Evolutionary conservation across 2,888 invertebrate species (phyloP).

Genomic region (Monopis laevigella): DNA sequence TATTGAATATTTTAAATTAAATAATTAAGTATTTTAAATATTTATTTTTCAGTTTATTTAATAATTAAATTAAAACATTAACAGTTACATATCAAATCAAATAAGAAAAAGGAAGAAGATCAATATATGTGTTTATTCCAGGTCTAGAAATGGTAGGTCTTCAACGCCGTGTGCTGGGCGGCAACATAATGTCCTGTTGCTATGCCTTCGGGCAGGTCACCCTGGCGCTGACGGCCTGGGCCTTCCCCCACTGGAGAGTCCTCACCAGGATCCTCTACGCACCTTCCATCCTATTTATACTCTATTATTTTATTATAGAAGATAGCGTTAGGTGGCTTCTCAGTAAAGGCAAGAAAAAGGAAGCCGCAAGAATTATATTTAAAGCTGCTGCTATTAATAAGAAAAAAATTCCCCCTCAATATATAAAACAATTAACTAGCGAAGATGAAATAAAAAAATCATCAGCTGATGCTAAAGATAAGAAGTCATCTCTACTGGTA

Average conservation of each 20-base stretch:
- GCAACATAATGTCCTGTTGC: slow-evolving; percentile 71
- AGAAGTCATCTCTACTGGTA: slow-evolving; percentile 24
- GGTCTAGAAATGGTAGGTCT: slow-evolving; percentile 76
- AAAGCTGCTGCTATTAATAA: slow-evolving; percentile 56
- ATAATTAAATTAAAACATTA: too few species aligned
- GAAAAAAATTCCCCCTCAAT: slow-evolving; percentile 41
- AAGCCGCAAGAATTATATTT: slow-evolving; percentile 57
- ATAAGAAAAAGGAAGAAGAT: neutral
- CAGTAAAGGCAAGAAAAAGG: slow-evolving; percentile 63
- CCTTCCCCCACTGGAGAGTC: slow-evolving; percentile 71
- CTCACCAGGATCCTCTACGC: slow-evolving; percentile 70
- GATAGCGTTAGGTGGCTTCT: slow-evolving; percentile 78
- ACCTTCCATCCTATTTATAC: slow-evolving; percentile 70
- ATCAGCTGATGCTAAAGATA: too few species aligned
- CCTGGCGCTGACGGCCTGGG: slow-evolving; percentile 71
- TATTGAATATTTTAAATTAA: too few species aligned
- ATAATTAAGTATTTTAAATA: too few species aligned
- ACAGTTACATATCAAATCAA: neutral
- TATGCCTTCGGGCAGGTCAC: slow-evolving; percentile 74
- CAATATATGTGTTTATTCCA: too few species aligned
- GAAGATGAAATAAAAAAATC: slow-evolving; percentile 1
- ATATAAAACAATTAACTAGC: slow-evolving; percentile 25
- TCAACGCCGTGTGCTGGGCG: slow-evolving; percentile 71
- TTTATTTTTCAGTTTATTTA: too few species aligned
- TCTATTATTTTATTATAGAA: slow-evolving; percentile 70